Base-by-base conservation (phyloP, 2,888 invertebrate species). In the Diloba caeruleocephala region DNA sequence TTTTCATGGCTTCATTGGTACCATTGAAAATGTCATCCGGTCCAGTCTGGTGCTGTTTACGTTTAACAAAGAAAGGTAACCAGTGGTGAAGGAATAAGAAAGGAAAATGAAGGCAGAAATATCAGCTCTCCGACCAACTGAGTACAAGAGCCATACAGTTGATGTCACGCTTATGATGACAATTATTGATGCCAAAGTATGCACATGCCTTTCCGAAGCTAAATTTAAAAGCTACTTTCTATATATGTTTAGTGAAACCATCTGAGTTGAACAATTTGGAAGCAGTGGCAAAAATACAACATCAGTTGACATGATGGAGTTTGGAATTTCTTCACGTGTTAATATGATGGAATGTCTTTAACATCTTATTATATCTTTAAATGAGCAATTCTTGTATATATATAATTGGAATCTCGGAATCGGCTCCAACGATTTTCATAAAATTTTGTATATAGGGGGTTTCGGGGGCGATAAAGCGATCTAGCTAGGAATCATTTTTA, bases 11-110 rank as follows among this genome's bases (percentile, higher is more conserved):
- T 0, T 29, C 29, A 0, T 21, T 36, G 13, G 44, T 45, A 7
- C 44, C 44, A n/a, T 6, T 45, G 5, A 44, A 34, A 14, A 13
- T 44, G 12, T 15, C 14, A 9, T 13, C 8, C 15, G 26, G 33
- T 54, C 43, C 43, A 32, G 48, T 14, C 43, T 39, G 13, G 34
- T 54, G 10, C 28, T 39, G 14, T 41, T 56, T 37, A 15, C 1
- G 12, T 53, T 42, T 33, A 28, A 32, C 6, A 54, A 46, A 25
- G 53, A 54, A 13, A 38, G 26, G n/a, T 26, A 8, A 34, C 8
- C 25, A 15, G 33, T 43, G 0, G 33, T 34, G 3, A 34, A 17
- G 1, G 43, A 12, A n/a, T 10, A 34, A n/a, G 12, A 26, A 43
- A 7, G 1, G 8, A 6, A 26, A 34, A 43, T 34, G 36, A 12